Conservation (phyloP, 2,113 vertebrate genomes). For the Actenoides lindsayi region DNA sequence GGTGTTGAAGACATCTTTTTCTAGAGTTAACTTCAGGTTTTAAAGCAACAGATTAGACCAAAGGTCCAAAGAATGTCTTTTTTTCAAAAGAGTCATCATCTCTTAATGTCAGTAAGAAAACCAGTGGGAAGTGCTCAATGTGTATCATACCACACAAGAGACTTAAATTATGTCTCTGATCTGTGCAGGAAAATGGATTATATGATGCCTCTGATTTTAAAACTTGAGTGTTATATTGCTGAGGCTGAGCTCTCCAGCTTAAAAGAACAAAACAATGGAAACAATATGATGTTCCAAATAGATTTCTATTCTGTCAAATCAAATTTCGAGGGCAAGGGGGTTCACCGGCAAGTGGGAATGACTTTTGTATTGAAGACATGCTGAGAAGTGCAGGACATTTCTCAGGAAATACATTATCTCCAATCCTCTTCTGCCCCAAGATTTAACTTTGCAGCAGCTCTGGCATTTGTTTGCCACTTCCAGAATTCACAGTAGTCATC, state of each 20-base stretch:
- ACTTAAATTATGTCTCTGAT: background rate
- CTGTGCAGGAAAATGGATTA: background rate
- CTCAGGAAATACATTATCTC: background rate
- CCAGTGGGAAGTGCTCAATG: background rate
- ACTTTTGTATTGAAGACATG: background rate
- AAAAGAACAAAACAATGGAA: background rate
- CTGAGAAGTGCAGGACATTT: background rate
- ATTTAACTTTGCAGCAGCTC: background rate
- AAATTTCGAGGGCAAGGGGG: background rate
- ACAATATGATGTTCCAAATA: background rate
- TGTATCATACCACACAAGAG: background rate
- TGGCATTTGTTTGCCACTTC: background rate
- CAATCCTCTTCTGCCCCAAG: background rate
- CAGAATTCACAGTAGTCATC: background rate
- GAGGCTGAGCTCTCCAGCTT: background rate
- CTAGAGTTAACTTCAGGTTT: background rate
- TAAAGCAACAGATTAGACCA: background rate
- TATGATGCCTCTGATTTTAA: background rate
- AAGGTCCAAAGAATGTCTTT: background rate
- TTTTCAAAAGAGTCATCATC: background rate
- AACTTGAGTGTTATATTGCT: background rate
- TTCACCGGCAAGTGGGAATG: background rate
- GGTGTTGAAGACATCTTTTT: background rate
- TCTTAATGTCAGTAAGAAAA: background rate
- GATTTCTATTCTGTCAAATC: background rate